Evolutionary conservation across 2,888 invertebrate genomes (phyloP).

Genomic region (Thymelicus acteon): DNA sequence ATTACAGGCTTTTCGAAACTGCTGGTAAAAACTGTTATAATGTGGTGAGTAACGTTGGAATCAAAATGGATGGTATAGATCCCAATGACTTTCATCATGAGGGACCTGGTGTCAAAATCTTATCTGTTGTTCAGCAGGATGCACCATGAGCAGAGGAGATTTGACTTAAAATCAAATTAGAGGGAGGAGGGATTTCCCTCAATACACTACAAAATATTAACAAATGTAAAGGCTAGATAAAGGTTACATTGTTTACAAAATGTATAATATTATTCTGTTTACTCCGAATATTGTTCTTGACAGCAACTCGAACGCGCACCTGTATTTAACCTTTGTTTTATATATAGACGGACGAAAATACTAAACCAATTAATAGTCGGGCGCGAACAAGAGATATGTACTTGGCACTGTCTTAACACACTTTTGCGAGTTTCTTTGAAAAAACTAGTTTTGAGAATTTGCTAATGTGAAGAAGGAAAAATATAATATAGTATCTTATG

Average conservation of each 20-base stretch:
- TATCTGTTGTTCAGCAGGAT: too few species aligned
- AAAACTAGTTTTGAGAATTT: constrained; percentile 3
- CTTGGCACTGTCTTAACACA: constrained; percentile 38
- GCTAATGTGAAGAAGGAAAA: neutral
- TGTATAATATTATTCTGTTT: constrained; percentile 18
- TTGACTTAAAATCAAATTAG: too few species aligned
- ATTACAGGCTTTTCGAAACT: too few species aligned
- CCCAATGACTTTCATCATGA: too few species aligned
- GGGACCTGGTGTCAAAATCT: too few species aligned
- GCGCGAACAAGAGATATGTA: constrained; percentile 52
- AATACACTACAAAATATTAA: too few species aligned
- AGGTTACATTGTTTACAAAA: constrained; percentile 3
- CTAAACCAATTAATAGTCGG: constrained; percentile 64
- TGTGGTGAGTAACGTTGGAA: too few species aligned
- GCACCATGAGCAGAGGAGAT: too few species aligned
- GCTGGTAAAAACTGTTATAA: too few species aligned
- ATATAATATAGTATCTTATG: neutral
- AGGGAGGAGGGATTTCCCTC: too few species aligned
- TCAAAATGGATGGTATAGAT: too few species aligned
- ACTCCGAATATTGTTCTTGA: constrained; percentile 8
- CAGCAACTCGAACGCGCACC: constrained; percentile 51
- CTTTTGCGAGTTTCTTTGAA: constrained; percentile 31
- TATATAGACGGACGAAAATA: constrained; percentile 69
- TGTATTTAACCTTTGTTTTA: constrained; percentile 61
- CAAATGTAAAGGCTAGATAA: neutral